phyloP scores from a whole-genome alignment of 2,888 invertebrate species.

The Chymomyza caudatula region DNA sequence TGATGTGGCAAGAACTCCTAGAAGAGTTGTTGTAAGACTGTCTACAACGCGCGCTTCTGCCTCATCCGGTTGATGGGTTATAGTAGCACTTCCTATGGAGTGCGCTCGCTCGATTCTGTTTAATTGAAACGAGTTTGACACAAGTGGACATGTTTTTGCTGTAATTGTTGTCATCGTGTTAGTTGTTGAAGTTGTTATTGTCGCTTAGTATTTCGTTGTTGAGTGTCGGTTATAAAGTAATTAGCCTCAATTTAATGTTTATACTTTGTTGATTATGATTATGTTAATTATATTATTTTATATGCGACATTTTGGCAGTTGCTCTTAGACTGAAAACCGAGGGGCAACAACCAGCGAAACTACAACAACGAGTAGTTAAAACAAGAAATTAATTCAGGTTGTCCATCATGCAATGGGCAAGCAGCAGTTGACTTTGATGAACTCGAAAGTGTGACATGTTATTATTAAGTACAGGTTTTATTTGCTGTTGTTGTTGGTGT shows the following conservation, averaged over 20 bases:
- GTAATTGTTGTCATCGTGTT: constrained; percentile 35
- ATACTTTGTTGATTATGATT: constrained; percentile 73
- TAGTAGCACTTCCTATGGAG: no score
- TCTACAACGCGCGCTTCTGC: constrained; percentile 39
- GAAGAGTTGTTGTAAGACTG: neutral
- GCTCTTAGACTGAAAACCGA: neutral
- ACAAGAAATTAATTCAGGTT: constrained; percentile 43
- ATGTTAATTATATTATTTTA: constrained; percentile 70
- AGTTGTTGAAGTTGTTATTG: constrained; percentile 30
- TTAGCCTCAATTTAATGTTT: constrained; percentile 72
- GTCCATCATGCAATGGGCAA: constrained; percentile 18
- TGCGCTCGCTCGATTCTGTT: constrained; percentile 39
- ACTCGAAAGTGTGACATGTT: constrained; percentile 60
- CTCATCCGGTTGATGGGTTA: constrained; percentile 50
- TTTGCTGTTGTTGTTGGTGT: neutral
- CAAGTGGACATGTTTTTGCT: constrained; percentile 57
- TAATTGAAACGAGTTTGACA: constrained; percentile 70
- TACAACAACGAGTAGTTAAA: constrained; percentile 11
- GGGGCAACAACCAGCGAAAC: neutral
- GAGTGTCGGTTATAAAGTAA: constrained; percentile 71
- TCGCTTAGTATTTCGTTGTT: constrained; percentile 51
- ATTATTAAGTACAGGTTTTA: constrained; percentile 24
- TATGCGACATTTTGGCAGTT: constrained; percentile 57
- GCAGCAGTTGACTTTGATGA: constrained; percentile 46
- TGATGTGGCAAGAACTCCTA: constrained; percentile 34